phyloP scores from a whole-genome alignment of 2,888 invertebrate genomes.

The Drosophila suboccidentalis region DNA sequence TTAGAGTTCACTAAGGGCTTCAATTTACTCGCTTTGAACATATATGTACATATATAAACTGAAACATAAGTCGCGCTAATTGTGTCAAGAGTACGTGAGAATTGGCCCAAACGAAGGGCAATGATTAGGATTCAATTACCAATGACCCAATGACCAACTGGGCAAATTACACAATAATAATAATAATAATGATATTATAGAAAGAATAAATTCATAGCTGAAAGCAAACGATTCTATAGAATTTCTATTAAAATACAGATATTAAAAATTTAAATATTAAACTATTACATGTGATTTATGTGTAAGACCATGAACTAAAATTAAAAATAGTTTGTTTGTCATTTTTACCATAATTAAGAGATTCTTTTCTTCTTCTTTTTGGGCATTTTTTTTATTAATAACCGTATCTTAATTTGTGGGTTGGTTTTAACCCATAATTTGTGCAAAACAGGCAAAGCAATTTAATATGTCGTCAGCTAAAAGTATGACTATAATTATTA shows the following conservation, averaged over 20 bases:
- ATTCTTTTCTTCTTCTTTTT: background rate
- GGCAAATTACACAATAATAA: slow-evolving; percentile 12
- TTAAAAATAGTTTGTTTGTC: background rate
- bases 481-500: slow-evolving; percentile 9
- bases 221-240: background rate
- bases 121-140: slow-evolving; percentile 37
- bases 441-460: slow-evolving; percentile 5
- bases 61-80: slow-evolving; percentile 9
- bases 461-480: slow-evolving; percentile 1
- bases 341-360: background rate
- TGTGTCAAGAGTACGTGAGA: slow-evolving; percentile 67
- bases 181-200: background rate
- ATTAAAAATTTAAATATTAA: background rate
- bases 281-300: background rate
- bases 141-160: slow-evolving; percentile 18
- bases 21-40: background rate
- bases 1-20: background rate
- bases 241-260: background rate
- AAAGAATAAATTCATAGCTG: background rate
- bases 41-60: background rate
- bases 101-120: slow-evolving; percentile 29
- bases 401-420: background rate
- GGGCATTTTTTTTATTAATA: background rate
- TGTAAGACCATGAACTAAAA: background rate
- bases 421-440: slow-evolving; percentile 2